A percentile compares a stretch with the other conserved stretches of the same genome.
These are phyloP conservation scores for Scaptomyza graminum DNA, from an alignment of 1,140 invertebrate species.

Conservation along the genomic window DNA sequence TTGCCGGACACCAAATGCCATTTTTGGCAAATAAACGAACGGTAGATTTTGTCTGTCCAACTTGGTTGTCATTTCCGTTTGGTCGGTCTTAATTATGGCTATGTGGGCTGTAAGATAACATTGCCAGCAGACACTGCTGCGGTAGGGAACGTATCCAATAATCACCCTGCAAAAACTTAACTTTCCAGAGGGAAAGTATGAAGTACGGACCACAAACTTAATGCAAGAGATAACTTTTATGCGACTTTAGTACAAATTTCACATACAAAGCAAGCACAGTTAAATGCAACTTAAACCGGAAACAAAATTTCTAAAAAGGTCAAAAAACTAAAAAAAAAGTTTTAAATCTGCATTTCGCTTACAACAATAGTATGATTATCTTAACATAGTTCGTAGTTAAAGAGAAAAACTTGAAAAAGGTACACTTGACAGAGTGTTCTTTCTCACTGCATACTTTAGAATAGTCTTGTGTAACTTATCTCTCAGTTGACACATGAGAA, in stretches of 20 bases:
- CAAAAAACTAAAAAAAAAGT: background rate
- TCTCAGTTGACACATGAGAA: slow-evolving; percentile 48
- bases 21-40: slow-evolving; percentile 64
- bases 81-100: slow-evolving; percentile 41
- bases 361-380: background rate
- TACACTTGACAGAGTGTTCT: background rate
- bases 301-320: too few relatives aligned
- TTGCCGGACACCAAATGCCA: slow-evolving; percentile 41
- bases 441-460: slow-evolving; percentile 9
- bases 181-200: background rate
- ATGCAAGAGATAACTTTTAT: too few relatives aligned
- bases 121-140: background rate
- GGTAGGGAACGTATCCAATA: background rate
- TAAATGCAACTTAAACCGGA: too few relatives aligned
- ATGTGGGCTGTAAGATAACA: background rate
- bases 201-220: too few relatives aligned
- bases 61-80: background rate
- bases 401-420: background rate
- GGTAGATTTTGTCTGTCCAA: slow-evolving; percentile 37
- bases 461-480: slow-evolving; percentile 28
- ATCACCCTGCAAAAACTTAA: background rate
- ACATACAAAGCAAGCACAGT: too few relatives aligned
- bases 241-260: too few relatives aligned
- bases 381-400: background rate
- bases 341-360: background rate